phyloP scores from a whole-genome alignment of 2,888 invertebrate genomes.

The Liodrosophila aerea region DNA sequence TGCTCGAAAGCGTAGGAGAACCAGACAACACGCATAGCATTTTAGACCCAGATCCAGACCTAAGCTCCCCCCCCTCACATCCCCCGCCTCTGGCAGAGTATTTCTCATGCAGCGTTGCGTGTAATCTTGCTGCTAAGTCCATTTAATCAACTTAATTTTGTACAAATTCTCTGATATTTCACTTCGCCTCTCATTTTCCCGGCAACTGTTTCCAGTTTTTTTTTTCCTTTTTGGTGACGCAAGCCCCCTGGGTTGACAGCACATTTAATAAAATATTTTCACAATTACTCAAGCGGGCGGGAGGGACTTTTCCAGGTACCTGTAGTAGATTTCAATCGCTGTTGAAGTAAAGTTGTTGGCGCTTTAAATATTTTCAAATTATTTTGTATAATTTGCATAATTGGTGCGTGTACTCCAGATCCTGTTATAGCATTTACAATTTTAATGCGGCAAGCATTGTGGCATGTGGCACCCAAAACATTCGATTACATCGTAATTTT shows the following conservation, averaged over 20 bases:
- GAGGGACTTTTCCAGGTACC: constrained; percentile 28
- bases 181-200: constrained; percentile 27
- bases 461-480: background rate
- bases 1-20: too few species aligned
- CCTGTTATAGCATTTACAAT: background rate
- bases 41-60: constrained; percentile 15
- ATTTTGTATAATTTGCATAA: constrained; percentile 62
- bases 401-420: constrained; percentile 7
- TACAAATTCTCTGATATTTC: constrained; percentile 71
- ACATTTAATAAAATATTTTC: constrained; percentile 61
- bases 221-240: constrained; percentile 51
- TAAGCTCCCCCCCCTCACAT: background rate
- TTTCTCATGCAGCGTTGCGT: constrained; percentile 55
- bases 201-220: constrained; percentile 2
- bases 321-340: constrained; percentile 58
- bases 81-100: background rate
- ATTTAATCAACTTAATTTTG: constrained; percentile 75
- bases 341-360: constrained; percentile 59
- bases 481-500: too few species aligned
- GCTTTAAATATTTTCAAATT: constrained; percentile 56
- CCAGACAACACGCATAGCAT: constrained; percentile 45
- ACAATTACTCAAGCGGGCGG: constrained; percentile 29
- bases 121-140: constrained; percentile 74
- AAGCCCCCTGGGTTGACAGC: constrained; percentile 37
- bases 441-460: too few species aligned